These are phyloP conservation scores for Sparus aurata DNA, from an alignment of 2,797 vertebrate species.

Conservation along the genomic window DNA sequence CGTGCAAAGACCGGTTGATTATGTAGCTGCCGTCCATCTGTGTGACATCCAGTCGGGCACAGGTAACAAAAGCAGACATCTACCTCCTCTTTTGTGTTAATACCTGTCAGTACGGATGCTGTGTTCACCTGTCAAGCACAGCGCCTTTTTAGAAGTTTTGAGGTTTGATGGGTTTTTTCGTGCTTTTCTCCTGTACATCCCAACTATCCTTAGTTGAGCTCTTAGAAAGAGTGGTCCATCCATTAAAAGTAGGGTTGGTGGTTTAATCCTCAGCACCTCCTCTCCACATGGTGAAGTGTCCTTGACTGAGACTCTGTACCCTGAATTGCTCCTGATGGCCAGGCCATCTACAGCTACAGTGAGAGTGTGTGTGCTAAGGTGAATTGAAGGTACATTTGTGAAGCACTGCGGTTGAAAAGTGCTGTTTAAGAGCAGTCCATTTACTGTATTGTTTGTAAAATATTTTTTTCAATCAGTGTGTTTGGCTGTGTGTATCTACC, in stretches of 20 bases:
- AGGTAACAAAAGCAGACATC: neutral
- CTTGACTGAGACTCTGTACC: neutral
- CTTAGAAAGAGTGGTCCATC: neutral
- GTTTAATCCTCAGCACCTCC: neutral
- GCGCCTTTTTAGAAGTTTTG: neutral
- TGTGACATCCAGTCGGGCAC: neutral
- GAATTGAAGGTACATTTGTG: neutral
- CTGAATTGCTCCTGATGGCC: neutral
- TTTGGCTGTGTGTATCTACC: neutral
- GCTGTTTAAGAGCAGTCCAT: neutral
- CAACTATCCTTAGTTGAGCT: neutral
- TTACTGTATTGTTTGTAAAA: neutral
- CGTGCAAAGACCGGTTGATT: slow-evolving; percentile 10
- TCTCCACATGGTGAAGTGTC: neutral
- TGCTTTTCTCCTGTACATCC: neutral
- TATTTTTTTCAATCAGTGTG: neutral
- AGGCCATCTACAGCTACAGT: neutral
- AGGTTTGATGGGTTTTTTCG: too few relatives aligned
- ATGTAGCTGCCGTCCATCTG: neutral
- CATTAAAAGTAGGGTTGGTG: neutral
- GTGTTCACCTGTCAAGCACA: neutral
- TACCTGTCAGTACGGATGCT: neutral
- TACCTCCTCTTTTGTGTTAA: neutral
- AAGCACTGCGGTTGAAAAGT: neutral
- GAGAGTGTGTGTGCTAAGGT: neutral